phyloP scores from a whole-genome alignment of 2,113 vertebrate species.

The Oreocharis arfaki region DNA sequence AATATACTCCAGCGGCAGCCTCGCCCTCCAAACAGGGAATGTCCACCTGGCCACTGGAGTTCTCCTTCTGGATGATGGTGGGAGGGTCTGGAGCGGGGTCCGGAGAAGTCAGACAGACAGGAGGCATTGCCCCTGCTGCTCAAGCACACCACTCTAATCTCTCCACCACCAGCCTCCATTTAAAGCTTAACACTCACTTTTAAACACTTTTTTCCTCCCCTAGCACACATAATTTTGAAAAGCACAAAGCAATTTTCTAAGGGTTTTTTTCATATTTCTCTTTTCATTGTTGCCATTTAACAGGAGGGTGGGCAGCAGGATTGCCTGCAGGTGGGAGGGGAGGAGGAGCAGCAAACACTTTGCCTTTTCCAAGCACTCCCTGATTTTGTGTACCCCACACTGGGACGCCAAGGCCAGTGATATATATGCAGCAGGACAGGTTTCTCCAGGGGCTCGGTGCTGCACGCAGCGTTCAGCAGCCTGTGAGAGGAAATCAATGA shows the following conservation, averaged over 20 bases:
- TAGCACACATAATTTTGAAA: neutral
- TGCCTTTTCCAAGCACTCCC: neutral
- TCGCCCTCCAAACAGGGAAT: neutral
- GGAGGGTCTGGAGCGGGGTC: neutral
- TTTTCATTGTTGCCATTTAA: neutral
- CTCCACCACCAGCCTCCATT: neutral
- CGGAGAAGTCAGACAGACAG: accelerated
- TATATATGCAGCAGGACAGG: neutral
- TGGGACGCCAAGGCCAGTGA: neutral
- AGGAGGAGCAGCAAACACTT: neutral
- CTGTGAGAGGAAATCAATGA: neutral
- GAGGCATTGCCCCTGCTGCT: neutral
- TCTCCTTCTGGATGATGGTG: neutral
- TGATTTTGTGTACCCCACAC: neutral
- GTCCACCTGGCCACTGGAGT: neutral
- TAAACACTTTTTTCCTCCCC: neutral
- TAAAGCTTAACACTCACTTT: neutral
- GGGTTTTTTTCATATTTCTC: neutral
- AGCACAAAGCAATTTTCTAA: neutral
- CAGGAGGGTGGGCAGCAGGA: neutral
- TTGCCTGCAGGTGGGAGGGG: neutral
- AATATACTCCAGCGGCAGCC: accelerated
- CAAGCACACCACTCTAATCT: neutral
- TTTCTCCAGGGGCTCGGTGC: neutral
- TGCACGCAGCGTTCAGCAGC: neutral